phyloP scores from a whole-genome alignment of 1,140 invertebrate genomes.

The Zelostemma sp. region DNA sequence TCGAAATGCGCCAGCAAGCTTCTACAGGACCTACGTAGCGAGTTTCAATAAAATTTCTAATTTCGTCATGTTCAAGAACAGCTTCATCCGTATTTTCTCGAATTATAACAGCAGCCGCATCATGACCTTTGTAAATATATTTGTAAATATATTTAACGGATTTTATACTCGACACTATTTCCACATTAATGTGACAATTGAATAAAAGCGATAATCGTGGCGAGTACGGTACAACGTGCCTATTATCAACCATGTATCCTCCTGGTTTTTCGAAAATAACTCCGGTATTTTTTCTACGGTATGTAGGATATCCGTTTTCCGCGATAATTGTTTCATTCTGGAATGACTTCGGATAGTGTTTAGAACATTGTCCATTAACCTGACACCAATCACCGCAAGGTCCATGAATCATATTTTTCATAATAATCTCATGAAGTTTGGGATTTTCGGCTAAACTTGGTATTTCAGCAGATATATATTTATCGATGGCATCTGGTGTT shows the following conservation, averaged over 20 bases:
- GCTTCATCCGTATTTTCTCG: background rate
- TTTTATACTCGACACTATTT: constrained; percentile 9
- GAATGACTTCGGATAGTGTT: constrained; percentile 9
- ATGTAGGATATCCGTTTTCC: constrained; percentile 10
- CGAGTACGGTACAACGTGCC: constrained; percentile 4
- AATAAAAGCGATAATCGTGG: constrained; percentile 10
- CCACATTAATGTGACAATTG: constrained; percentile 18
- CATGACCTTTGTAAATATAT: constrained; percentile 26
- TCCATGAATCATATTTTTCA: constrained; percentile 34
- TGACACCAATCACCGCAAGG: constrained; percentile 1
- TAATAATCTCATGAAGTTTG: constrained; percentile 7
- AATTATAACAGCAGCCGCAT: constrained; percentile 22
- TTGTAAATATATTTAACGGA: constrained; percentile 5
- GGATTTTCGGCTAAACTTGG: constrained; percentile 20
- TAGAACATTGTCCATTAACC: background rate
- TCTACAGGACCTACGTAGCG: constrained; percentile 18
- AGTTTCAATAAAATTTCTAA: constrained; percentile 8
- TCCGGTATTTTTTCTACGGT: constrained; percentile 8
- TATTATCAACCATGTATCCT: constrained; percentile 7
- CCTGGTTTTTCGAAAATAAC: constrained; percentile 1
- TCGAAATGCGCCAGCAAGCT: constrained; percentile 16
- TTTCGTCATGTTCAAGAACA: constrained; percentile 17
- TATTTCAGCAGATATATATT: constrained; percentile 35
- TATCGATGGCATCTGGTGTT: constrained; percentile 14
- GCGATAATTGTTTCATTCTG: constrained; percentile 5